Percentiles rank a stretch among this genome's conserved stretches.
Conservation (phyloP, 2,888 invertebrate species). For the Andrena praecox region DNA sequence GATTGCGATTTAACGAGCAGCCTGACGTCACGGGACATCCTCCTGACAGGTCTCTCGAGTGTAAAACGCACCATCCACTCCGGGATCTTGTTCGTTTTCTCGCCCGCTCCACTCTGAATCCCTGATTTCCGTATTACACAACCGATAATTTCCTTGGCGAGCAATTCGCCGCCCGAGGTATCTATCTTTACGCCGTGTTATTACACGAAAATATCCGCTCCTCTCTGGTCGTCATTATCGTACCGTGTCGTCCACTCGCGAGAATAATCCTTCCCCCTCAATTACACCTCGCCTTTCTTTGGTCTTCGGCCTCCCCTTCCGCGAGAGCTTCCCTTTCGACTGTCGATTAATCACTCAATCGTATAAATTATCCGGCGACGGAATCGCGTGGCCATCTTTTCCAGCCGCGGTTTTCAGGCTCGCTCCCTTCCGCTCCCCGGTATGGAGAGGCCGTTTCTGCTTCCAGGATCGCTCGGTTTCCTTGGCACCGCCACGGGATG, state of each 20-base stretch:
- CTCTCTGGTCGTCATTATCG: constrained; percentile 8
- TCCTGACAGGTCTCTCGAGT: constrained; percentile 1
- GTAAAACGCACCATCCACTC: neutral
- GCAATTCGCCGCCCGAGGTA: constrained; percentile 5
- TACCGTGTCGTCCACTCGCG: constrained; percentile 12
- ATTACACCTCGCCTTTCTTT: neutral
- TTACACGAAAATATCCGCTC: neutral
- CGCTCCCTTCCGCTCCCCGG: neutral
- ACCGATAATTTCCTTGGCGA: constrained; percentile 19
- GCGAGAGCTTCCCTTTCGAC: neutral
- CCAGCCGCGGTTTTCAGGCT: neutral
- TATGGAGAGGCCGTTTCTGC: constrained; percentile 12
- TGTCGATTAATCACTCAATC: constrained; percentile 37
- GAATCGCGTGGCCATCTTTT: neutral
- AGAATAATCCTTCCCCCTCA: neutral
- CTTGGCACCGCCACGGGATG: constrained; percentile 13
- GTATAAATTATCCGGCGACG: constrained; percentile 11
- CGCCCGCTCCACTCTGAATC: neutral
- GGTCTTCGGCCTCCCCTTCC: neutral
- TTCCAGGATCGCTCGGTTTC: constrained; percentile 32
- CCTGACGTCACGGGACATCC: neutral
- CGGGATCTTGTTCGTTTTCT: neutral
- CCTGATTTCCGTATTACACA: constrained; percentile 28
- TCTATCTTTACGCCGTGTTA: constrained; percentile 21
- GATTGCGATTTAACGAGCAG: constrained; percentile 31